These are phyloP conservation scores for Drosophila elegans DNA, from an alignment of 1,140 invertebrate species.

Conservation along the genomic window DNA sequence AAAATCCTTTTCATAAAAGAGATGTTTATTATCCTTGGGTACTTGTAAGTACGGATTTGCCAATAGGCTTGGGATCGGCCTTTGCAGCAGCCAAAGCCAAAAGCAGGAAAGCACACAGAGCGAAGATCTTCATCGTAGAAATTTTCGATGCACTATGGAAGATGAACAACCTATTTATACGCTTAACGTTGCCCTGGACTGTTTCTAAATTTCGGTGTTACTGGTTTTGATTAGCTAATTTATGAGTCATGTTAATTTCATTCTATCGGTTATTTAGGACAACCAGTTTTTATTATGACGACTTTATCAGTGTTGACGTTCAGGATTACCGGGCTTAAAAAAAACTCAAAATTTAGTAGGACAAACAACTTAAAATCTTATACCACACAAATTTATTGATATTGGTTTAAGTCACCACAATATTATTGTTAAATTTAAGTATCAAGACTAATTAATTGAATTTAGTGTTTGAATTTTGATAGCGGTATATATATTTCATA, in stretches of 20 bases:
- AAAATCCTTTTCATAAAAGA: background rate
- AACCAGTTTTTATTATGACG: too few relatives aligned
- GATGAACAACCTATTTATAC: background rate
- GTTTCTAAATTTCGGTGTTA: background rate
- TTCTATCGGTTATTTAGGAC: too few relatives aligned
- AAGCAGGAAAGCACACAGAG: constrained; percentile 1
- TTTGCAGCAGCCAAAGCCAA: constrained; percentile 1
- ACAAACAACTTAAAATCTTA: too few relatives aligned
- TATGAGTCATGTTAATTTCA: background rate
- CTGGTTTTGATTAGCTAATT: background rate
- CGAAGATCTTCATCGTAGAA: constrained; percentile 8
- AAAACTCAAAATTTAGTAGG: too few relatives aligned
- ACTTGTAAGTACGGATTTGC: background rate
- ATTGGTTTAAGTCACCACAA: too few relatives aligned
- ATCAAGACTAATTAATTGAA: too few relatives aligned
- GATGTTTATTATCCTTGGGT: background rate
- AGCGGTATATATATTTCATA: too few relatives aligned
- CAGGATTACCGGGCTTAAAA: too few relatives aligned
- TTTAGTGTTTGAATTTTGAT: too few relatives aligned
- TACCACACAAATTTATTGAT: too few relatives aligned
- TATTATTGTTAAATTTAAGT: too few relatives aligned
- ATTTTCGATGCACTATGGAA: background rate
- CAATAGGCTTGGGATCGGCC: background rate
- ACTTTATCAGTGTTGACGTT: too few relatives aligned
- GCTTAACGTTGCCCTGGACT: background rate